Conservation (phyloP, 2,113 vertebrate genomes). For the Ariopsis seemanni region DNA sequence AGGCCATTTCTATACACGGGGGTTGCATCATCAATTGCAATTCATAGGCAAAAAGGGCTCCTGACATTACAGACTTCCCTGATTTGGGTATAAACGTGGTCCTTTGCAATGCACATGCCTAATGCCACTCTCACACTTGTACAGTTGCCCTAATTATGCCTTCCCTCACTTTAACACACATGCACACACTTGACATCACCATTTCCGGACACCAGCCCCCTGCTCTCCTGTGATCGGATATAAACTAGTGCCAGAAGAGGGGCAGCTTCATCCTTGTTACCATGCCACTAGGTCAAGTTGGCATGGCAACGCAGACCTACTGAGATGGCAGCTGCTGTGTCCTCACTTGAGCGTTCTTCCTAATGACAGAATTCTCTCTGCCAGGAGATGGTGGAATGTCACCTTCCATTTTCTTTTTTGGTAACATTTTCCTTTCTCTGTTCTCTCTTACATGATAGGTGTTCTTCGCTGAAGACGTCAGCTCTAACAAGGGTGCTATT, state of each 20-base stretch:
- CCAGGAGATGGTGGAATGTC: not conserved
- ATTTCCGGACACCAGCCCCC: not conserved
- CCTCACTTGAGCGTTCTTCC: not conserved
- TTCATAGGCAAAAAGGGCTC: not conserved
- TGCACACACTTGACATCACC: not conserved
- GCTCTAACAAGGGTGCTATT: conserved; percentile 97
- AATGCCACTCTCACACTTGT: not conserved
- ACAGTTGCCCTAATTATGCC: not conserved
- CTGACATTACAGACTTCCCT: not conserved
- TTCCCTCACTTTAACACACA: not conserved
- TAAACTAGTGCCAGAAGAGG: conserved; percentile 15
- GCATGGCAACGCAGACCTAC: conserved; percentile 63
- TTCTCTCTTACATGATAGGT: conserved; percentile 69
- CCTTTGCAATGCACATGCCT: not conserved
- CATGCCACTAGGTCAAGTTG: conserved; percentile 63
- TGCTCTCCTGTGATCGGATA: conserved; percentile 39
- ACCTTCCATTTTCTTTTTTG: not conserved
- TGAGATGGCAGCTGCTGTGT: conserved; percentile 44
- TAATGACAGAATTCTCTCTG: conserved; percentile 46
- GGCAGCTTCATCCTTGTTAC: conserved; percentile 54
- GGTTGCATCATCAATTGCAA: not conserved
- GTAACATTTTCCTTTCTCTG: not conserved
- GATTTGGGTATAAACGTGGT: not conserved
- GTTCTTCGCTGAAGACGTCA: conserved; percentile 95
- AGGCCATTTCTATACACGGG: not conserved